phyloP scores from a whole-genome alignment of 2,797 vertebrate species.

The Eleutherodactylus coqui region DNA sequence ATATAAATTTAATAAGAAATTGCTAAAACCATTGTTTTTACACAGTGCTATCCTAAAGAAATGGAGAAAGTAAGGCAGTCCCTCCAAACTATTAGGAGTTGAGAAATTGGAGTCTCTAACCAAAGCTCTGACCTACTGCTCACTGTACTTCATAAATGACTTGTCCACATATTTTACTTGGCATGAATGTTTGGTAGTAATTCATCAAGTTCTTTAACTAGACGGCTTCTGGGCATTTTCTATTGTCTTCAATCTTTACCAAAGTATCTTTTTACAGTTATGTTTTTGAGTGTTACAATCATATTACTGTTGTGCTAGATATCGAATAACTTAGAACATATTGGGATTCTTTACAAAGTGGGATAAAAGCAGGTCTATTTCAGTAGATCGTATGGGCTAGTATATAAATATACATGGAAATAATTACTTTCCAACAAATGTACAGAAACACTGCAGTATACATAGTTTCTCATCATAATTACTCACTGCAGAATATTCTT shows the following conservation, averaged over 20 bases:
- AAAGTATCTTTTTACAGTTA: neutral
- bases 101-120: conserved; percentile 12
- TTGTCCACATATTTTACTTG: conserved; percentile 36
- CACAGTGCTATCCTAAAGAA: neutral
- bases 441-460: no score
- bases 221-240: conserved; percentile 35
- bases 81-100: conserved; percentile 15
- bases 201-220: conserved; percentile 2
- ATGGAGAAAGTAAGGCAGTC: neutral
- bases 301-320: neutral
- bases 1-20: neutral
- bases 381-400: neutral
- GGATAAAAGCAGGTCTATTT: neutral
- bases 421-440: neutral
- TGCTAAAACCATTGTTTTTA: neutral
- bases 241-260: neutral
- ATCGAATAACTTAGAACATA: neutral
- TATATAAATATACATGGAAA: neutral
- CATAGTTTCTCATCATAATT: neutral
- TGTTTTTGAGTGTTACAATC: neutral
- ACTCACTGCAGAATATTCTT: neutral
- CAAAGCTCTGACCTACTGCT: conserved; percentile 33
- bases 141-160: conserved; percentile 37
- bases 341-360: neutral
- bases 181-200: conserved; percentile 10